phyloP scores from a whole-genome alignment of 2,888 invertebrate genomes.

The Cynaeus angustus region DNA sequence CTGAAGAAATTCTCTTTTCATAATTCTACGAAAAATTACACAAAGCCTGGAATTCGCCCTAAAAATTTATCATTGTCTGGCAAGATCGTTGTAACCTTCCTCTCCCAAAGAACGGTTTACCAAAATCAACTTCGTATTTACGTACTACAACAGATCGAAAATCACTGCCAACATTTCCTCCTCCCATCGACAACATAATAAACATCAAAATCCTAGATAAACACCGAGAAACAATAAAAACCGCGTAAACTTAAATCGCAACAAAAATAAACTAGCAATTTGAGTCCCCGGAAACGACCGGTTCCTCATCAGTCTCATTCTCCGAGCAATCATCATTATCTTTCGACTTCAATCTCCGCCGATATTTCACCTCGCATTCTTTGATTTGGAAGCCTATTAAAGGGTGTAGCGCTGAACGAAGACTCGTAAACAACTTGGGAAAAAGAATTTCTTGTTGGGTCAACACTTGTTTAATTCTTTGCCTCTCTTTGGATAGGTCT shows the following conservation, averaged over 20 bases:
- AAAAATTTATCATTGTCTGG: too few relatives aligned
- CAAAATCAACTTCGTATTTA: constrained; percentile 8
- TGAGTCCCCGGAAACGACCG: constrained; percentile 73
- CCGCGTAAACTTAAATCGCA: too few relatives aligned
- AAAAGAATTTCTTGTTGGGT: constrained; percentile 84
- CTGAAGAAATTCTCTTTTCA: too few relatives aligned
- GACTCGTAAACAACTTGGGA: constrained; percentile 83
- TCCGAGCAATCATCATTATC: constrained; percentile 75
- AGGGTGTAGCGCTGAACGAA: constrained; percentile 85
- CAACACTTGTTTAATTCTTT: constrained; percentile 80
- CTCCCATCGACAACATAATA: constrained; percentile 18
- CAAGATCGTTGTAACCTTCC: neutral
- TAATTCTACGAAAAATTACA: too few relatives aligned
- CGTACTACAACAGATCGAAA: constrained; percentile 20
- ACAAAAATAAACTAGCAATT: constrained; percentile 48
- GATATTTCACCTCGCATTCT: constrained; percentile 74
- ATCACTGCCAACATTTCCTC: constrained; percentile 11
- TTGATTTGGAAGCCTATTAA: constrained; percentile 76
- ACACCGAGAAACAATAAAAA: constrained; percentile 21
- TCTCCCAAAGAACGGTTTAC: neutral
- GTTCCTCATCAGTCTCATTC: constrained; percentile 80
- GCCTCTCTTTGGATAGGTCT: constrained; percentile 69
- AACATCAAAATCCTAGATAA: constrained; percentile 13
- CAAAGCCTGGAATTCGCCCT: too few relatives aligned
- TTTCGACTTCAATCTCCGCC: constrained; percentile 77